phyloP scores from a whole-genome alignment of 1,140 invertebrate genomes.

The Acromyrmex charruanus region DNA sequence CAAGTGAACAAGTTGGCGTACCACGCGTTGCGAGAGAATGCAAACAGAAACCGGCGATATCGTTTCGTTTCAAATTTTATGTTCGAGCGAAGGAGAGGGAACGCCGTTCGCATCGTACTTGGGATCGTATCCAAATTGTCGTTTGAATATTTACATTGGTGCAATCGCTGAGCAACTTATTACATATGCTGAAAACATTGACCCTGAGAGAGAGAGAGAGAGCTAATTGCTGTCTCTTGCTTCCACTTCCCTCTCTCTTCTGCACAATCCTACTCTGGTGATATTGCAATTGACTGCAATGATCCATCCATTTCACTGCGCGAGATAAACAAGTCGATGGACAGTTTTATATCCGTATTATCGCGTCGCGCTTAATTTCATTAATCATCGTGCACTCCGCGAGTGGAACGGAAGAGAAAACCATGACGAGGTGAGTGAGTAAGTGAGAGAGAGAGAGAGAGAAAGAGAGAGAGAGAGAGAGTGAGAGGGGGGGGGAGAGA shows the following conservation, averaged over 20 bases:
- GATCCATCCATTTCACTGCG: neutral
- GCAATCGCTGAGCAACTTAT: neutral
- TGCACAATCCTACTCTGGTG: too few relatives aligned
- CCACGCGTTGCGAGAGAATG: neutral
- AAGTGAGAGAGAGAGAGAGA: too few relatives aligned
- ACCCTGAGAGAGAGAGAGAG: slow-evolving; percentile 44
- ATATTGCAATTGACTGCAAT: too few relatives aligned
- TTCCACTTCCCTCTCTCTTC: neutral
- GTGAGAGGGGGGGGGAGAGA: too few relatives aligned
- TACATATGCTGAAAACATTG: slow-evolving; percentile 70
- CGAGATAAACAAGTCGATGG: slow-evolving; percentile 3
- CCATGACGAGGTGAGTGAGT: too few relatives aligned
- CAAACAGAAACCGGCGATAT: too few relatives aligned
- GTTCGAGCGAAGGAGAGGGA: too few relatives aligned
- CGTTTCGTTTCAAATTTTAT: neutral
- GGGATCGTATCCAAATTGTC: neutral
- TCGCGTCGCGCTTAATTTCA: neutral
- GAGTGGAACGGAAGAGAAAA: neutral
- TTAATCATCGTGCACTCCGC: neutral
- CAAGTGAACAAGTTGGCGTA: neutral
- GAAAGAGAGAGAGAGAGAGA: too few relatives aligned
- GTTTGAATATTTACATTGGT: neutral
- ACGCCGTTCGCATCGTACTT: neutral
- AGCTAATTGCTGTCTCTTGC: neutral
- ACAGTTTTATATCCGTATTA: neutral